phyloP scores from a whole-genome alignment of 2,113 vertebrate species.

The Felis chaus region DNA sequence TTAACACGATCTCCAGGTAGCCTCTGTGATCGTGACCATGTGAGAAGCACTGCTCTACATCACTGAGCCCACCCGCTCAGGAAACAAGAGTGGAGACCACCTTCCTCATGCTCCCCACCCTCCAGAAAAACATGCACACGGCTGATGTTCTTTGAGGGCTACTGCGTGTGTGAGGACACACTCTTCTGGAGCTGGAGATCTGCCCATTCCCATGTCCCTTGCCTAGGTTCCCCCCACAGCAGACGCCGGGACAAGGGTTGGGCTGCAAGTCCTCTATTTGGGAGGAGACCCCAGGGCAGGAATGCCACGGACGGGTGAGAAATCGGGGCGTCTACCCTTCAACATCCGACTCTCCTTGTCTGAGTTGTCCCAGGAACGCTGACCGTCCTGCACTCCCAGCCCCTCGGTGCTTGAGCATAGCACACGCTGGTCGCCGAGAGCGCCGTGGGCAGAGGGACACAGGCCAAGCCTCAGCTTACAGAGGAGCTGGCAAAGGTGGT shows the following conservation, averaged over 20 bases:
- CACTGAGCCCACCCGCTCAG: neutral
- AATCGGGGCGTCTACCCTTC: neutral
- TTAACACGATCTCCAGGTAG: neutral
- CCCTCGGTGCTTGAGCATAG: neutral
- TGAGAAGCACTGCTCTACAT: neutral
- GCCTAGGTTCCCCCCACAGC: neutral
- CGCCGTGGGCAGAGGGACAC: neutral
- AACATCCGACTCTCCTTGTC: neutral
- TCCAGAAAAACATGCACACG: neutral
- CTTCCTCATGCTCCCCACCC: neutral
- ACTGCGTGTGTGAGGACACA: neutral
- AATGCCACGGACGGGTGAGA: neutral
- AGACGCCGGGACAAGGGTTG: neutral
- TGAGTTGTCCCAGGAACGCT: neutral
- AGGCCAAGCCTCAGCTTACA: neutral
- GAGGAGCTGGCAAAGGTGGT: no score
- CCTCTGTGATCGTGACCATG: neutral
- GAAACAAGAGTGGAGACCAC: neutral
- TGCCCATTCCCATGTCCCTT: neutral
- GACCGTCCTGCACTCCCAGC: neutral
- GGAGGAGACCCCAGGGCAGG: neutral
- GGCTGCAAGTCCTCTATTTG: neutral
- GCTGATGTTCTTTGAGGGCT: neutral
- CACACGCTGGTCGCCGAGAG: neutral
- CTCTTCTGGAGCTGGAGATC: neutral